Percentiles rank a stretch among this genome's conserved stretches.
phyloP scores from a whole-genome alignment of 2,888 invertebrate species.

The Clivina fossor region DNA sequence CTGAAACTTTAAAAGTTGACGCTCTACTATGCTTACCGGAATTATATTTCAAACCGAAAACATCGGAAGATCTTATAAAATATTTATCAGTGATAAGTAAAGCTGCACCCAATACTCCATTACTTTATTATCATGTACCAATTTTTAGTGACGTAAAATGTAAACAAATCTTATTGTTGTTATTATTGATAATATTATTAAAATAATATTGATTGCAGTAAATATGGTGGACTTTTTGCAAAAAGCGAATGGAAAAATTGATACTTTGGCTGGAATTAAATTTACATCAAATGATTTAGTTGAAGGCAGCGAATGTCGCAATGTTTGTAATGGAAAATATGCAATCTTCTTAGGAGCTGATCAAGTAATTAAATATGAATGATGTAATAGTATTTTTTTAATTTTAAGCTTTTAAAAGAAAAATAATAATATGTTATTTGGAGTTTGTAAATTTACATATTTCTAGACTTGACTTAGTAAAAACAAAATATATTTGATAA shows the following conservation, averaged over 20 bases:
- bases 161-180: constrained; percentile 54
- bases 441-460: too few relatives aligned
- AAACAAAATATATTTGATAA: too few relatives aligned
- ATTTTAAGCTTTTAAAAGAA: too few relatives aligned
- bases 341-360: constrained; percentile 69
- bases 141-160: constrained; percentile 69
- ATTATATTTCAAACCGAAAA: constrained; percentile 71
- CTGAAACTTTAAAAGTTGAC: constrained; percentile 64
- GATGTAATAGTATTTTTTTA: too few relatives aligned
- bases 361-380: constrained; percentile 62
- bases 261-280: constrained; percentile 80
- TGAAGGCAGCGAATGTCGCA: constrained; percentile 65
- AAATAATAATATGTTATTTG: too few relatives aligned
- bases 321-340: constrained; percentile 56
- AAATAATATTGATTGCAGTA: constrained; percentile 56
- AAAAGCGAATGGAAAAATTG: constrained; percentile 63
- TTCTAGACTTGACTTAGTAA: too few relatives aligned
- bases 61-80: constrained; percentile 61
- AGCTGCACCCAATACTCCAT: constrained; percentile 73
- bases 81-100: constrained; percentile 68
- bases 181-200: constrained; percentile 1
- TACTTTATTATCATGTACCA: constrained; percentile 84
- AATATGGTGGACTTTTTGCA: constrained; percentile 71
- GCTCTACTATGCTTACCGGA: constrained; percentile 76
- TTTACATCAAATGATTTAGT: constrained; percentile 74